Conservation (phyloP, 1,140 invertebrate genomes). For the Chlorops oryzae region DNA sequence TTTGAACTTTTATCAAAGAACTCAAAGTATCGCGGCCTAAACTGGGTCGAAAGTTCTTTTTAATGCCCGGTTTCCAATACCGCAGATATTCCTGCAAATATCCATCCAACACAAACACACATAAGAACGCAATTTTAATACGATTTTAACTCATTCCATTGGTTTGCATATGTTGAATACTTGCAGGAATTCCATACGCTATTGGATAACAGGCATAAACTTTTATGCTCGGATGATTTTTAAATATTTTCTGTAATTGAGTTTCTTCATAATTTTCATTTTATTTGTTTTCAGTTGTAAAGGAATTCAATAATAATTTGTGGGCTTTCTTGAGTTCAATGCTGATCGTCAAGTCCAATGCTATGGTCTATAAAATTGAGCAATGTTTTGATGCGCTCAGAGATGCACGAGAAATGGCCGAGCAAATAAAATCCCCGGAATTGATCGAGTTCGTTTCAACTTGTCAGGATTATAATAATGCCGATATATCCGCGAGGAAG, state of each 20-base stretch:
- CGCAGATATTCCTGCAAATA: no score
- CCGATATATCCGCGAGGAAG: conserved; percentile 32
- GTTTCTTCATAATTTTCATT: background rate
- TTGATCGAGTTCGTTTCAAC: conserved; percentile 33
- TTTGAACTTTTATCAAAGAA: no score
- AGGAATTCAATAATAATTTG: conserved; percentile 24
- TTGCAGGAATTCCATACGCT: no score
- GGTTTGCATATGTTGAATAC: no score
- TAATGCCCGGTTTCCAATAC: no score
- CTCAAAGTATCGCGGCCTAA: no score
- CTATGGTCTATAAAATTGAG: conserved; percentile 33
- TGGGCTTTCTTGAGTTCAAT: conserved; percentile 35
- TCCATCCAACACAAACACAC: no score
- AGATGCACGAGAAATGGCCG: conserved; percentile 24
- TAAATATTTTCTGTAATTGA: background rate
- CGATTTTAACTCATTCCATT: no score
- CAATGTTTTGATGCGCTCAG: conserved; percentile 27
- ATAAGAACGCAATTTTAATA: no score
- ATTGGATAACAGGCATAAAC: background rate
- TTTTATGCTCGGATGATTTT: background rate
- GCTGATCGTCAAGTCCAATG: conserved; percentile 34
- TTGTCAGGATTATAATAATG: conserved; percentile 35
- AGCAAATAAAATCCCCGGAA: conserved; percentile 19
- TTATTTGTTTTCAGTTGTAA: conserved; percentile 16
- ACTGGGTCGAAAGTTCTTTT: no score